Base-by-base conservation (phyloP, 2,797 vertebrate genomes). In the Euthynnus affinis region DNA sequence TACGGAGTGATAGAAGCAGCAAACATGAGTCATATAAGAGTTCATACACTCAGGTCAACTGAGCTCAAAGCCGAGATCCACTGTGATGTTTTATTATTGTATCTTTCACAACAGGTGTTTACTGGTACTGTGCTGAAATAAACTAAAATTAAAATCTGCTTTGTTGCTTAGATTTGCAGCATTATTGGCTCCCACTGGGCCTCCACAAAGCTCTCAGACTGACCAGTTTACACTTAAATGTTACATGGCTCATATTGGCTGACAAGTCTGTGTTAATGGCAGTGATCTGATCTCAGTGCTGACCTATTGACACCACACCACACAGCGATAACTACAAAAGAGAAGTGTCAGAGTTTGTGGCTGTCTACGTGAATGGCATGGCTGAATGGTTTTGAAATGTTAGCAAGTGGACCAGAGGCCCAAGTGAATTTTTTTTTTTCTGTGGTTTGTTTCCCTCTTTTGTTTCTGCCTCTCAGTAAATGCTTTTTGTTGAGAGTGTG, bases 341-440 rank as follows among this genome's bases (percentile, higher is more conserved):
- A 77, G 52, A 64, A 56, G 81, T 76, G 75, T 84, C 66, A 34
- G 72, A 40, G 76, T 85, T 72, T 82, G 78, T 76, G 40, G 46
- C 72, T 75, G 87, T 85, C 81, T 81, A 20, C 71, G 62, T 80
- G 51, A 74, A 87, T 62, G 62, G 32, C 75, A 65, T 5, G 82
- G 79, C 70, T 87, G 82, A 84, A 49, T 80, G 80, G 68, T 75
- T 82, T 48, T 81, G 75, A 88, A 89, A 91, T 78, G 82, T 87
- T 83, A 92, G 80, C 87, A 90, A 88, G 76, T 80, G 42, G 74
- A 81, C 78, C 42, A 14, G 55, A 49, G 64, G 55, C 68, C 65
- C 63, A 25, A 44, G 32, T 63, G 44, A 22, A 71, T 65, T 72
- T 46, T 69, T 42, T 20, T 59, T 37, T 75, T 51, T 62, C 51